Percentiles rank a stretch among this genome's conserved stretches.
Evolutionary conservation across 2,888 invertebrate species (phyloP).

Genomic region (Eupithecia subumbrata): DNA sequence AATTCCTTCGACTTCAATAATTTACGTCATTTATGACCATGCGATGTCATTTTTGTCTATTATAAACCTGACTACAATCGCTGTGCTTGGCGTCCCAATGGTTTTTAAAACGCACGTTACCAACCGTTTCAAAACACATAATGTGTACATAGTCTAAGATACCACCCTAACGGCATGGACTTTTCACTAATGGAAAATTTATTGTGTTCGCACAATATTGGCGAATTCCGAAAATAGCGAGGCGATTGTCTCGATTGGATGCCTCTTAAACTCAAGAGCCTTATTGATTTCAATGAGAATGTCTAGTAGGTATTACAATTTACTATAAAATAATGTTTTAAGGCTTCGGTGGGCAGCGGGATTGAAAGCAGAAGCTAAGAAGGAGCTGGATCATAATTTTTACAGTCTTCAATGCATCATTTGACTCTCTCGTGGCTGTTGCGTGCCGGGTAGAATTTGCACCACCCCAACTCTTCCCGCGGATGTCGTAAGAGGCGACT

Average conservation of each 20-base stretch:
- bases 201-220: constrained; percentile 55
- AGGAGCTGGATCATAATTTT: too few species aligned
- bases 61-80: neutral
- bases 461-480: too few species aligned
- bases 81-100: neutral
- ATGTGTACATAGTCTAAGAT: neutral
- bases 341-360: neutral
- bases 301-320: constrained; percentile 9
- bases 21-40: neutral
- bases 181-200: constrained; percentile 53
- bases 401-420: too few species aligned
- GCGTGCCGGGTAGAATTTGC: too few species aligned
- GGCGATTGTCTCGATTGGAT: constrained; percentile 51
- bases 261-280: constrained; percentile 46
- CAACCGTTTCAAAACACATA: neutral
- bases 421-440: too few species aligned
- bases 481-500: too few species aligned
- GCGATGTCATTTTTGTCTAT: neutral
- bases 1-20: neutral
- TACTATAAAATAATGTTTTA: neutral
- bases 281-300: constrained; percentile 41
- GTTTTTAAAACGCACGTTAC: too few species aligned
- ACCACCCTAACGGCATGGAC: constrained; percentile 26
- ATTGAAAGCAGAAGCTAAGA: neutral
- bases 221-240: constrained; percentile 52